These are phyloP conservation scores for Colaptes auratus DNA, from an alignment of 2,113 vertebrate species.

Conservation along the genomic window DNA sequence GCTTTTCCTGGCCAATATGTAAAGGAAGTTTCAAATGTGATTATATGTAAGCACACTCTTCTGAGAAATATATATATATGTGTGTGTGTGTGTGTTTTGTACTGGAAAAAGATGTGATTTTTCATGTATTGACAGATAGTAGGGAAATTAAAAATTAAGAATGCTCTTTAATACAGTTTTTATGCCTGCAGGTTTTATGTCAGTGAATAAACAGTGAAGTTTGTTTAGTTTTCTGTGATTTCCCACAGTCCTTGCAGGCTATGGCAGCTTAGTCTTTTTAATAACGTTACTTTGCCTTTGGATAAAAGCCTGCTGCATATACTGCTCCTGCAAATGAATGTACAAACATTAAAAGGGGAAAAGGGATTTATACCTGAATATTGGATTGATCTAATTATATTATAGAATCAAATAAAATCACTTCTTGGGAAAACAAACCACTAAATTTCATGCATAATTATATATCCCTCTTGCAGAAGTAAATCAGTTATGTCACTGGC, in stretches of 20 bases:
- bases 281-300: conserved; percentile 50
- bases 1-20: background rate
- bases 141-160: background rate
- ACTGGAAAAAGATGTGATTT: background rate
- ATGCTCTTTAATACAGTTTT: background rate
- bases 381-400: conserved; percentile 8
- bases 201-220: background rate
- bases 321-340: conserved; percentile 1
- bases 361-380: conserved; percentile 42
- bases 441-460: background rate
- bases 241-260: conserved; percentile 21
- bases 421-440: background rate
- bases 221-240: conserved; percentile 38
- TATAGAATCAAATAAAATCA: background rate
- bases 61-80: accelerated
- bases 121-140: background rate
- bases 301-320: conserved; percentile 9
- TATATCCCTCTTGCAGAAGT: background rate
- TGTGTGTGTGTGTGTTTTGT: background rate
- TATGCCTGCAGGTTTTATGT: background rate
- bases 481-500: background rate
- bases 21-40: background rate
- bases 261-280: conserved; percentile 47
- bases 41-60: background rate
- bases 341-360: conserved; percentile 46